phyloP scores from a whole-genome alignment of 2,113 vertebrate genomes.

The Empidonax traillii region DNA sequence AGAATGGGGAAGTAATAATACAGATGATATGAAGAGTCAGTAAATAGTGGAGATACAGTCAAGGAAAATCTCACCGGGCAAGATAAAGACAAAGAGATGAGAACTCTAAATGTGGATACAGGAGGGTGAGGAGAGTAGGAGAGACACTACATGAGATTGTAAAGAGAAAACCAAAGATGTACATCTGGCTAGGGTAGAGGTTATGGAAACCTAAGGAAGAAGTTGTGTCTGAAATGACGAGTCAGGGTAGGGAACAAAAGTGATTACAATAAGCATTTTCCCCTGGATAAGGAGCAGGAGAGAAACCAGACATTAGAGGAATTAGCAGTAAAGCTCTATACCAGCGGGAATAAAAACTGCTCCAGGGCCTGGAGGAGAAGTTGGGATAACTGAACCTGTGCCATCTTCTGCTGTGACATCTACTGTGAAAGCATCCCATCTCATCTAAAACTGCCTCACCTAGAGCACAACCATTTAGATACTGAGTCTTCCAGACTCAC shows the following conservation, averaged over 20 bases:
- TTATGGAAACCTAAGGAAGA: not conserved
- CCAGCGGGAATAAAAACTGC: not conserved
- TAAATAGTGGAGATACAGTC: not conserved
- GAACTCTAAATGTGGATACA: not conserved
- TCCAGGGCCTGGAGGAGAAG: not conserved
- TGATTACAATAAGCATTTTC: not conserved
- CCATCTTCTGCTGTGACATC: not conserved
- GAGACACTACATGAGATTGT: not conserved
- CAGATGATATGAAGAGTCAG: not conserved
- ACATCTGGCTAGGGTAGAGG: not conserved
- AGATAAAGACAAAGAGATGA: not conserved
- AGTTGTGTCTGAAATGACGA: not conserved
- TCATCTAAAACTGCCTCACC: not conserved
- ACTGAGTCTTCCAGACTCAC: not conserved
- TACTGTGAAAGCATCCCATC: not conserved
- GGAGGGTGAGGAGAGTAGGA: not conserved
- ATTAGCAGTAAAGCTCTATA: not conserved
- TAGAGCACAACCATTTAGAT: not conserved
- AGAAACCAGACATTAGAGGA: not conserved
- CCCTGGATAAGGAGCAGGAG: not conserved
- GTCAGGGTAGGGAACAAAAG: not conserved
- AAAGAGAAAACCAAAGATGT: not conserved
- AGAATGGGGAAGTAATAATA: not conserved
- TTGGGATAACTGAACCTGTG: not conserved
- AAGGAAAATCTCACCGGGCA: not conserved